A percentile compares a stretch with the other conserved stretches of the same genome.
phyloP scores from a whole-genome alignment of 2,888 invertebrate genomes.

The Pseudeuparius sepicola region DNA sequence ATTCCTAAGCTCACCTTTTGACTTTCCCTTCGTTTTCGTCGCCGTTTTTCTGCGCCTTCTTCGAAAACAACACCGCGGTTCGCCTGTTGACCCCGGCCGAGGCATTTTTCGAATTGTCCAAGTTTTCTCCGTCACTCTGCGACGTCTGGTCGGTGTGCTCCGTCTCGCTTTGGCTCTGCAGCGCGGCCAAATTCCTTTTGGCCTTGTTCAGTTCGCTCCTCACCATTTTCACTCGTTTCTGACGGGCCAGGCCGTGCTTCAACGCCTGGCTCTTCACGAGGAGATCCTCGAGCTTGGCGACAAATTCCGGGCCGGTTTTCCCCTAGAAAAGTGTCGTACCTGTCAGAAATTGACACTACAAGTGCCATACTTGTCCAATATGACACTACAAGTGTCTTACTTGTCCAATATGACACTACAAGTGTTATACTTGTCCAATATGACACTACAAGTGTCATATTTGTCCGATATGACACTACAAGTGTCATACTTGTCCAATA shows the following conservation, averaged over 20 bases:
- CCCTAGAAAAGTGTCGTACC: too few species aligned
- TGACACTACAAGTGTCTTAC: too few species aligned
- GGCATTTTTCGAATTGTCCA: slow-evolving; percentile 9
- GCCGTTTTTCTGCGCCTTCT: slow-evolving; percentile 63
- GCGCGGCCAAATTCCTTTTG: slow-evolving; percentile 34
- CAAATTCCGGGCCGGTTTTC: slow-evolving; percentile 35
- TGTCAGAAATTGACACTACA: too few species aligned
- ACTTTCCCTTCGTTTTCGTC: too few species aligned
- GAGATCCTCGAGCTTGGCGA: slow-evolving; percentile 48
- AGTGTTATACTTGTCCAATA: too few species aligned
- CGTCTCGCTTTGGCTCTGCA: slow-evolving; percentile 22
- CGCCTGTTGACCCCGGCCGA: slow-evolving; percentile 52
- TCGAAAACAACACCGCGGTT: slow-evolving; percentile 68
- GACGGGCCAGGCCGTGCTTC: slow-evolving; percentile 47
- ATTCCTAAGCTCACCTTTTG: too few species aligned
- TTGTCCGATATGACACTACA: too few species aligned
- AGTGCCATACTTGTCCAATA: too few species aligned
- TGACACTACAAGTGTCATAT: too few species aligned
- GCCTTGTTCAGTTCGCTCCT: slow-evolving; percentile 48
- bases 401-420: too few species aligned
- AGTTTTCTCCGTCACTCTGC: slow-evolving; percentile 35
- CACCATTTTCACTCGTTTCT: slow-evolving; percentile 48
- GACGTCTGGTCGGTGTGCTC: slow-evolving; percentile 30
- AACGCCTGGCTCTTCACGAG: slow-evolving; percentile 52
- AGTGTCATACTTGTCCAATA: too few species aligned